Evolutionary conservation across 2,113 vertebrate species (phyloP).

Genomic region (Protobothrops flavoviridis): DNA sequence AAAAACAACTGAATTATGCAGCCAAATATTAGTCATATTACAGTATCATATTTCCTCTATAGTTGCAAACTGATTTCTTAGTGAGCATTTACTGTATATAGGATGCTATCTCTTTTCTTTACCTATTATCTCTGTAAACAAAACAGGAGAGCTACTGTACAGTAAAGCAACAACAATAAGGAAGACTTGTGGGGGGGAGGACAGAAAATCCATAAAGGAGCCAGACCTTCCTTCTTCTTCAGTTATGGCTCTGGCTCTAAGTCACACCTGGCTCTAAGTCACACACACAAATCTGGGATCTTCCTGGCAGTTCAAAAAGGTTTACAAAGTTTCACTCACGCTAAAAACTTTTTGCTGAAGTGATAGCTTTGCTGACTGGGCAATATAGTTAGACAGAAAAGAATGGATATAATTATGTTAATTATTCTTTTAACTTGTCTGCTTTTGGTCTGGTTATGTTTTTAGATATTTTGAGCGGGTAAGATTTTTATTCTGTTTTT

Average conservation of each 20-base stretch:
- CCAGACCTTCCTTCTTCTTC: not conserved
- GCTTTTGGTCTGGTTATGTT: not conserved
- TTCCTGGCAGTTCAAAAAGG: not conserved
- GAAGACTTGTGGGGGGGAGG: not conserved
- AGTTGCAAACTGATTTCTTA: not conserved
- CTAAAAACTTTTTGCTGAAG: not conserved
- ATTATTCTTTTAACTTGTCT: slow-evolving; percentile 1
- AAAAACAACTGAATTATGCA: not conserved
- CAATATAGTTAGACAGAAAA: not conserved
- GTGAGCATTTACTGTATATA: not conserved
- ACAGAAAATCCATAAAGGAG: not conserved
- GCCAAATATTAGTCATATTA: not conserved
- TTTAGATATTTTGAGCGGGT: not conserved
- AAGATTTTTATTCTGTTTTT: not conserved
- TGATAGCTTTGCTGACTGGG: not conserved
- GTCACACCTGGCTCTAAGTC: not conserved
- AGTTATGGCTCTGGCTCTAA: not conserved
- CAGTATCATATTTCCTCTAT: not conserved
- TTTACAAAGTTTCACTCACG: not conserved
- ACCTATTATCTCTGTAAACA: not conserved
- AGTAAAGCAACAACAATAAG: not conserved
- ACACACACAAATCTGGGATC: not conserved
- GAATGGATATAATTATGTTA: not conserved
- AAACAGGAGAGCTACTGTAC: not conserved
- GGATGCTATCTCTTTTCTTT: not conserved